A percentile compares a stretch with the other conserved stretches of the same genome.
Evolutionary conservation across 2,113 vertebrate genomes (phyloP).

Genomic region (Hepsetus odoe): DNA sequence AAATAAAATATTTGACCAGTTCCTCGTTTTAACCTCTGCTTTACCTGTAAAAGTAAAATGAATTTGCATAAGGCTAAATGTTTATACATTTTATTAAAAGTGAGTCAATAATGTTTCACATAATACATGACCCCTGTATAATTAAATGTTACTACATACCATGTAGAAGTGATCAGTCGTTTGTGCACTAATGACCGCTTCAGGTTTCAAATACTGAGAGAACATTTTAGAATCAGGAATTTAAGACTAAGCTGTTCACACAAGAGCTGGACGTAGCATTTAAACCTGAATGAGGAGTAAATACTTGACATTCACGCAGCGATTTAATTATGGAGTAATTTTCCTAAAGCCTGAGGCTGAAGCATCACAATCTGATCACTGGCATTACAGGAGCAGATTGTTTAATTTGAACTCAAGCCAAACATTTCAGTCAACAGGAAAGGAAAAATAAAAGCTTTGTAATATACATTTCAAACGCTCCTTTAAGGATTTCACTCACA

Average conservation of each 20-base stretch:
- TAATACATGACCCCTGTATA: background rate
- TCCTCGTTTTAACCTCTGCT: background rate
- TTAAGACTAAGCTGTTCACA: too few relatives aligned
- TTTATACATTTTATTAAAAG: background rate
- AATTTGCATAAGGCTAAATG: too few relatives aligned
- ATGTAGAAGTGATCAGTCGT: background rate
- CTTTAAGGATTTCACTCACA: background rate
- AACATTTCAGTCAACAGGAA: background rate
- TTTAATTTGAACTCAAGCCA: slow-evolving; percentile 27
- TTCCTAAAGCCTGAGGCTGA: too few relatives aligned
- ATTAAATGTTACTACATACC: too few relatives aligned
- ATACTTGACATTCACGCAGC: too few relatives aligned
- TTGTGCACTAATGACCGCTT: background rate
- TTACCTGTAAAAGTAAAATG: background rate
- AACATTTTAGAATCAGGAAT: too few relatives aligned
- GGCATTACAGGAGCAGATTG: background rate
- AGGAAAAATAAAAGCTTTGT: background rate
- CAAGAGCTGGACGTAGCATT: too few relatives aligned
- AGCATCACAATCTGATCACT: background rate
- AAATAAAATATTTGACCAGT: slow-evolving; percentile 77
- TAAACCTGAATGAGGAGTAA: too few relatives aligned
- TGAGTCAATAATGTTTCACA: background rate
- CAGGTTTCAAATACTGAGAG: background rate
- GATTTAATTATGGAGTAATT: too few relatives aligned
- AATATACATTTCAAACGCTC: background rate